phyloP scores from a whole-genome alignment of 2,888 invertebrate genomes.

The Hypselothyrea guttata region DNA sequence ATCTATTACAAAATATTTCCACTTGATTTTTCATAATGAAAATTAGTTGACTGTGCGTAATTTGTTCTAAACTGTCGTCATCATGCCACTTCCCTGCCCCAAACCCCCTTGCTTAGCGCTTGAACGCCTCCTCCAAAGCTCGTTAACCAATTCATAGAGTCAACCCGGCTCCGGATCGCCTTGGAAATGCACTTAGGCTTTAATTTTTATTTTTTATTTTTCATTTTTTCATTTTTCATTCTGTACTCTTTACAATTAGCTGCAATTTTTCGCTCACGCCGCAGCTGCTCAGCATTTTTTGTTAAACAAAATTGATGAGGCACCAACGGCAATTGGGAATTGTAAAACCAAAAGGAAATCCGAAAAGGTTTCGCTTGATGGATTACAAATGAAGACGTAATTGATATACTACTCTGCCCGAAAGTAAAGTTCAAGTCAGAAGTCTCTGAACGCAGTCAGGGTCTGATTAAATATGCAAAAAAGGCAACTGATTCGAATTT shows the following conservation, averaged over 20 bases:
- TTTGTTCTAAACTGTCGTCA: slow-evolving; percentile 74
- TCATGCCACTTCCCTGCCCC: slow-evolving; percentile 26
- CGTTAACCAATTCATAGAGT: slow-evolving; percentile 59
- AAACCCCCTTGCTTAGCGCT: not conserved
- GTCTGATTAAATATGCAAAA: slow-evolving; percentile 64
- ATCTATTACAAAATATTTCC: not conserved
- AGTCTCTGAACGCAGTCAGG: slow-evolving; percentile 42
- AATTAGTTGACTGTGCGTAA: slow-evolving; percentile 68
- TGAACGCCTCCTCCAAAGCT: slow-evolving; percentile 40
- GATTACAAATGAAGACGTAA: slow-evolving; percentile 64
- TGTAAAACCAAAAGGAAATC: slow-evolving; percentile 18
- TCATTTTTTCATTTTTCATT: slow-evolving; percentile 35
- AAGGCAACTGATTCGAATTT: slow-evolving; percentile 25
- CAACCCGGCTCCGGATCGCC: slow-evolving; percentile 58
- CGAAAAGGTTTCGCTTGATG: slow-evolving; percentile 59
- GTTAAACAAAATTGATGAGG: slow-evolving; percentile 65
- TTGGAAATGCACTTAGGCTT: slow-evolving; percentile 76
- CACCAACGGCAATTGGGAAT: slow-evolving; percentile 23
- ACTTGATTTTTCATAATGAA: slow-evolving; percentile 60
- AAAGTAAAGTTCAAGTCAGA: slow-evolving; percentile 30
- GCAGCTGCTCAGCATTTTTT: slow-evolving; percentile 48
- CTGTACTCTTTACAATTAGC: slow-evolving; percentile 67
- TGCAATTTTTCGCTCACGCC: slow-evolving; percentile 58
- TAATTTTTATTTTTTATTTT: slow-evolving; percentile 39
- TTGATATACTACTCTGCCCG: slow-evolving; percentile 46